Base-by-base conservation (phyloP, 2,113 vertebrate genomes). In the Cyphomyrus plagiostoma region DNA sequence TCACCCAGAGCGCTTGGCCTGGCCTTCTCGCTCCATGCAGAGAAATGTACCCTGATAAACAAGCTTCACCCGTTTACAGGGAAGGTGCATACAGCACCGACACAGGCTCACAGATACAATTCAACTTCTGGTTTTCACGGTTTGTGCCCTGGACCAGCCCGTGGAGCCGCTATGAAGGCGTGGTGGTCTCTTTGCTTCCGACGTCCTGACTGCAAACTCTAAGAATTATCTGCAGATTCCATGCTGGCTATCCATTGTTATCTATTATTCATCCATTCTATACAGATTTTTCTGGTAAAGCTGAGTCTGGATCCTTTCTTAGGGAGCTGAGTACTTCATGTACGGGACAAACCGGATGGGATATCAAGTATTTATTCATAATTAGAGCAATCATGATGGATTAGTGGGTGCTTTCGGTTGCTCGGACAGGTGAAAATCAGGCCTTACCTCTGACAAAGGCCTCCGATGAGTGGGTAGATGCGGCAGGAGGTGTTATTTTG, bases 91-190 rank as follows among this genome's bases (percentile, higher is more conserved):
- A 35, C 26, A 87, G n/a, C 11, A 87, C 49, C 49, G 13, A 19
- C 46, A 86, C 84, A 30, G 26, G 10, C 21, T 42, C 85, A n/a
- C n/a, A 53, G 85, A 52, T 19, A 19, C 53, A 21, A 39, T 26
- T 45, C 39, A 90, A 90, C 92, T 90, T 89, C 74, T 35, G 21
- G 88, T 90, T 91, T 93, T 92, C 92, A 92, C 91, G 91, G 91
- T 91, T 83, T 86, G 87, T 90, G 88, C 92, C 17, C 39, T 21
- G 21, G 30, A 23, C 17, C 87, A 11, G 39, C 42, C 17, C 70
- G 45, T 62, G 58, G 9, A 9, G 6, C 42, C 7, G 2, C 48
- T 49, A 10, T 89, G 49, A 80, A 50, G 48, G 70, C 21, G 7
- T 35, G 10, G 46, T 48, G 48, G 46, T 48, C 26, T 49, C 21